Evolutionary conservation across 2,888 invertebrate genomes (phyloP), one percentile per base, ranked within the genome.

Genomic region (Agonopterix heracliana): DNA sequence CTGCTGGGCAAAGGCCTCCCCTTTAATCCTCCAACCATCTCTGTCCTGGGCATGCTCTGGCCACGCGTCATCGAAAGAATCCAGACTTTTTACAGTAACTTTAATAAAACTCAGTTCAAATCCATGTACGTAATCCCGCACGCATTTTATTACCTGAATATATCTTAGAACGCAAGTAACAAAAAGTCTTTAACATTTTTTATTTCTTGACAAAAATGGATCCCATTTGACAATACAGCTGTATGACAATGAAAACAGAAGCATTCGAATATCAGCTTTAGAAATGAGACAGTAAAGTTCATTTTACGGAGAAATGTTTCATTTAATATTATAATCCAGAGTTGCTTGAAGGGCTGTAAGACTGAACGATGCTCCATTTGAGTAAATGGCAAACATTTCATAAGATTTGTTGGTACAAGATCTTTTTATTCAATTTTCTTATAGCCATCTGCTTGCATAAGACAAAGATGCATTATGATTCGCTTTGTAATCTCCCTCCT

Each of bases 241-340:
- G 44, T 53, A 55, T 55, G 54, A 52, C 48, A 53, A 52, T 47
- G 48, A 44, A 52, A 3, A 45, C 9, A 41, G 10, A 26, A 34
- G 1, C 8, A 3, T 34, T 38, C 38, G 9, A 38, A 38, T 4
- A 26, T n/a, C 38, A 10, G 38, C 38, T 38, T 38, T 11, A n/a
- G 10, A n/a, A n/a, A 38, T 3, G n/a, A 3, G 3, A 11, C n/a
- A 38, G 11, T 38, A 38, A 56, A 56, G 58, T 42, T 45, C 46
- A 46, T 53, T 61, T 54, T 62, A 40, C 52, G 34, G 38, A 45
- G 45, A 11, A 26, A 10, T 10, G 14, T 12, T 1, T 3, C 13
- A 41, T 54, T 55, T 63, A 62, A 77, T 71, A 71, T 69, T 69
- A 72, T 72, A 74, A 73, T 74, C 68, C 64, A 55, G 54, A 65